Evolutionary conservation across 1,140 invertebrate species (phyloP).

Genomic region (Melanaphis sacchari): DNA sequence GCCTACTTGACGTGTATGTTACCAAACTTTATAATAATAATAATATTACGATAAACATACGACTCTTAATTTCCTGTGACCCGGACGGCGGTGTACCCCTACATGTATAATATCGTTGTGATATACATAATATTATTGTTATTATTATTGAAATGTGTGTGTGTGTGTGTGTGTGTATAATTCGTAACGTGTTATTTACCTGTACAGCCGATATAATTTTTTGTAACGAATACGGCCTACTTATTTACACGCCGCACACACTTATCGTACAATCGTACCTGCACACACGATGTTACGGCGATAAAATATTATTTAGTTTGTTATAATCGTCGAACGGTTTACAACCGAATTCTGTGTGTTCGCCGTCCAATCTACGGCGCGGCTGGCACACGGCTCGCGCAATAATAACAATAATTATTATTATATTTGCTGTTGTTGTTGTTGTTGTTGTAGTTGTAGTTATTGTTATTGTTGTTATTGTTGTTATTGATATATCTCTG

Average conservation of each 20-base stretch:
- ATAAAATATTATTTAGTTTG: background rate
- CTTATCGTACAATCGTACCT: no score
- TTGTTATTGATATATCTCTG: background rate
- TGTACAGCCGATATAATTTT: no score
- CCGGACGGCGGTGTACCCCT: background rate
- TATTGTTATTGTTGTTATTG: no score
- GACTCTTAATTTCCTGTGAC: conserved; percentile 18
- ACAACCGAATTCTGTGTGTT: background rate
- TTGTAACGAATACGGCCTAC: no score
- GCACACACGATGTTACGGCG: background rate
- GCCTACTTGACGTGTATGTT: background rate
- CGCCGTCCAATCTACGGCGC: background rate
- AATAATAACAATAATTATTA: background rate
- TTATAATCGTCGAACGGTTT: background rate
- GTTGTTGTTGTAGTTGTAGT: no score
- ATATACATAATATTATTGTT: background rate
- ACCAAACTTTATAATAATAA: background rate
- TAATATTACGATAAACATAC: conserved; percentile 10
- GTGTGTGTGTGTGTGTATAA: background rate
- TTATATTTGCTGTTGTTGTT: background rate
- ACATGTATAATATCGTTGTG: background rate
- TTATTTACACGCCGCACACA: no score
- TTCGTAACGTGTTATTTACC: background rate
- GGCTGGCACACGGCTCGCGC: background rate
- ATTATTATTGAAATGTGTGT: background rate